These are phyloP conservation scores for Eudemis profundana DNA, from an alignment of 2,888 invertebrate species.

Conservation along the genomic window DNA sequence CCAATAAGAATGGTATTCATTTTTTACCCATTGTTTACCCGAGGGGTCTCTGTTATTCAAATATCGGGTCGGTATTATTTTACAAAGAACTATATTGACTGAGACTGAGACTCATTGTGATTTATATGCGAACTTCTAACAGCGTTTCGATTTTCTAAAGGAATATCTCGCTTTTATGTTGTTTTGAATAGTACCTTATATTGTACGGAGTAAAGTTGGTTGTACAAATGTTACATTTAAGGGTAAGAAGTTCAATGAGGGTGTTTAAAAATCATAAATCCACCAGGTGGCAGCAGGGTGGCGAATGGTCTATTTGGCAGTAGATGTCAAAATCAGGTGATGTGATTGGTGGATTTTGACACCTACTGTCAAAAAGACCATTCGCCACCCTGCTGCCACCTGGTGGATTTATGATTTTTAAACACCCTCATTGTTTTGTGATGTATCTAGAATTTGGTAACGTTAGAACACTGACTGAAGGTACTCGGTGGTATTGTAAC, in stretches of 20 bases:
- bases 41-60: slow-evolving; percentile 25
- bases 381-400: too few species aligned
- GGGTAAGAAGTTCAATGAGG: too few species aligned
- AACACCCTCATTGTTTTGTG: slow-evolving; percentile 2
- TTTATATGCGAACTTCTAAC: slow-evolving; percentile 1
- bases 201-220: too few species aligned
- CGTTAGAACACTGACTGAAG: not conserved
- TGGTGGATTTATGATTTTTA: too few species aligned
- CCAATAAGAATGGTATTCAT: slow-evolving; percentile 22
- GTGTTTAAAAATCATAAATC: too few species aligned
- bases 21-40: slow-evolving; percentile 25
- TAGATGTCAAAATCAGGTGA: too few species aligned
- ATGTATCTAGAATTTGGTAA: not conserved
- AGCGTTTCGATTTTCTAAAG: not conserved
- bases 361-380: too few species aligned
- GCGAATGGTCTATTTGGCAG: too few species aligned
- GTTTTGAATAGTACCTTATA: too few species aligned
- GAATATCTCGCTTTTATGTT: not conserved
- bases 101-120: slow-evolving; percentile 6
- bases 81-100: slow-evolving; percentile 11
- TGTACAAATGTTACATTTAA: too few species aligned
- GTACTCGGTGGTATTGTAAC: not conserved
- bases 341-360: too few species aligned
- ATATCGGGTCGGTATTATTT: slow-evolving; percentile 21
- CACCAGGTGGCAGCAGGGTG: too few species aligned